Conservation (phyloP, 2,113 vertebrate species). For the Heloderma charlesbogerti region DNA sequence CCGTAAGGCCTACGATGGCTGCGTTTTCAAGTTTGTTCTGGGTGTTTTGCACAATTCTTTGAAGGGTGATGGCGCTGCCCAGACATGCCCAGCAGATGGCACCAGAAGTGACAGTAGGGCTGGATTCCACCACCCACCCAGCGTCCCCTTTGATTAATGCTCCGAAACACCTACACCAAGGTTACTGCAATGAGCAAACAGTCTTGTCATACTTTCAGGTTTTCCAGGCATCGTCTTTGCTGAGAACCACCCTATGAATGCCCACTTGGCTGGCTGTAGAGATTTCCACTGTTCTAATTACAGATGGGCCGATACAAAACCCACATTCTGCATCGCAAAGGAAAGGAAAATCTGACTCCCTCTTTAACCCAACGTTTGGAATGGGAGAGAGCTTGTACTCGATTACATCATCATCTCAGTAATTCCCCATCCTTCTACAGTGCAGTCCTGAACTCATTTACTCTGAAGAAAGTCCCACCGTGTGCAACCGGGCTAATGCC, state of each 20-base stretch:
- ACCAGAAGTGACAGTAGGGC: too few species aligned
- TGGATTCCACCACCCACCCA: neutral
- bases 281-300: slow-evolving; percentile 1
- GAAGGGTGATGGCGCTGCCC: neutral
- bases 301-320: neutral
- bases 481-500: too few species aligned
- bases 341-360: neutral
- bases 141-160: rapidly evolving
- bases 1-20: neutral
- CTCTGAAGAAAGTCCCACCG: too few species aligned
- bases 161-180: rapidly evolving
- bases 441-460: too few species aligned
- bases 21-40: neutral
- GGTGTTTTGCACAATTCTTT: neutral
- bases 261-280: neutral
- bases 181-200: neutral
- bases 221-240: neutral
- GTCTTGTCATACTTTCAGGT: neutral
- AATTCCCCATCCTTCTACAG: too few species aligned
- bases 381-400: slow-evolving; percentile 33
- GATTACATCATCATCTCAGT: neutral
- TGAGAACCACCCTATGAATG: neutral
- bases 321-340: neutral
- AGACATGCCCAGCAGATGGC: slow-evolving; percentile 62
- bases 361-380: neutral